Conservation (phyloP, 92 coral and sea anemone species). For the Plumapathes pennacea region DNA sequence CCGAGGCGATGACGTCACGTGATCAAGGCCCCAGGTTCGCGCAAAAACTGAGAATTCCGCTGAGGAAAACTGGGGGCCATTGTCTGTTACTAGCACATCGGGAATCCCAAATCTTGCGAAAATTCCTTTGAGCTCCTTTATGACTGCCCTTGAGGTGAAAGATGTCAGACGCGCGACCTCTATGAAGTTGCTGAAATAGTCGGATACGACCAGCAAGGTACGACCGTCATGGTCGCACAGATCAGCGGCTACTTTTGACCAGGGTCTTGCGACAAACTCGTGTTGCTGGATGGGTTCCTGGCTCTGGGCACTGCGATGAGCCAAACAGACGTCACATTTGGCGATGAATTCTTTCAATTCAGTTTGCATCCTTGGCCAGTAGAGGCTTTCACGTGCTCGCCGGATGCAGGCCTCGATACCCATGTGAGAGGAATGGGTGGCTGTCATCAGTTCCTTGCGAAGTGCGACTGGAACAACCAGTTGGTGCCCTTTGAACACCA, state of each 20-base stretch:
- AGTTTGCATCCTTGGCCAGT: not conserved
- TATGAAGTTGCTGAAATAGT: conserved; percentile 1
- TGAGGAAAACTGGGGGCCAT: too few relatives aligned
- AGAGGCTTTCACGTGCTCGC: conserved; percentile 1
- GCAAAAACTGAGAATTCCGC: too few relatives aligned
- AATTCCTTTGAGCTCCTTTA: not conserved
- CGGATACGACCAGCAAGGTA: conserved; percentile 1
- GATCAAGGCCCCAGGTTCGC: too few relatives aligned
- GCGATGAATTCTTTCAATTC: conserved; percentile 3
- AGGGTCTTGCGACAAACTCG: not conserved
- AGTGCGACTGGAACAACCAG: conserved; percentile 41
- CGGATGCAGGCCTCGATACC: conserved; percentile 10
- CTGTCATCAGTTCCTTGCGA: conserved; percentile 29
- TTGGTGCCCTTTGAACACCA: conserved; percentile 39
- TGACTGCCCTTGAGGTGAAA: not conserved
- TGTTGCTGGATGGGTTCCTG: conserved; percentile 16
- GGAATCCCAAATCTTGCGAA: too few relatives aligned
- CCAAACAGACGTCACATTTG: conserved; percentile 3
- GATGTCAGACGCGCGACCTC: too few relatives aligned
- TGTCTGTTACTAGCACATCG: too few relatives aligned
- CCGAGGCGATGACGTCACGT: too few relatives aligned
- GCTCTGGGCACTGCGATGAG: conserved; percentile 1
- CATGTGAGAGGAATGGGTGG: conserved; percentile 11
- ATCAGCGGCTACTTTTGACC: conserved; percentile 1
- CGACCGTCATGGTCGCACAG: conserved; percentile 1